Conservation (phyloP, 2,888 invertebrate species). For the Gerris lacustris region DNA sequence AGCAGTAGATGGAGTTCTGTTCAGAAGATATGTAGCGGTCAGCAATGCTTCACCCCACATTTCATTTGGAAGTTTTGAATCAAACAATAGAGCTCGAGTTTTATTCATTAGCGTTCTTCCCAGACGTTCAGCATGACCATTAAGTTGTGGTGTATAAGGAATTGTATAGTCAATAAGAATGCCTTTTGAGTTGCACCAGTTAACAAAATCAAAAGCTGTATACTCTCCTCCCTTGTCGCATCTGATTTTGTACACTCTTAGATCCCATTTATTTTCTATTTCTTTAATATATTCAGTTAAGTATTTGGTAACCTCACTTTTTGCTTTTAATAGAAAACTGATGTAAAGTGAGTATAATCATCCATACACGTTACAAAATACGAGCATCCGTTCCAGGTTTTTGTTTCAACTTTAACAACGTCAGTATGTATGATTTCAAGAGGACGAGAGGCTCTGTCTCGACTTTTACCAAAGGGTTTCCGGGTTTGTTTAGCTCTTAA, state of each 20-base stretch:
- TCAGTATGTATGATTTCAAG: background rate
- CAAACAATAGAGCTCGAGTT: conserved; percentile 29
- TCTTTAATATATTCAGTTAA: conserved; percentile 8
- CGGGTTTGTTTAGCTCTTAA: conserved; percentile 3
- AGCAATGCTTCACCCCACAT: conserved; percentile 34
- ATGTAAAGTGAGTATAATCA: conserved; percentile 14
- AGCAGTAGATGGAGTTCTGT: conserved; percentile 29
- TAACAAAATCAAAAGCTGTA: conserved; percentile 18
- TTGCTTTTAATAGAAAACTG: conserved; percentile 5
- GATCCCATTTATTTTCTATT: conserved; percentile 11
- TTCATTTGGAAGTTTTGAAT: conserved; percentile 28
- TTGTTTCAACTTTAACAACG: background rate
- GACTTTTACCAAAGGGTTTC: conserved; percentile 6
- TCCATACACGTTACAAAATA: conserved; percentile 12
- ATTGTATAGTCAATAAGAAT: conserved; percentile 22
- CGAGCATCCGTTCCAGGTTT: conserved; percentile 1
- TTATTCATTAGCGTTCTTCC: conserved; percentile 29
- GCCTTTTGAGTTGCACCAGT: conserved; percentile 23
- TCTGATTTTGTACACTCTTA: conserved; percentile 10
- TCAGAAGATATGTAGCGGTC: conserved; percentile 30
- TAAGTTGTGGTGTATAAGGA: conserved; percentile 24
- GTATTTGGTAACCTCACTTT: conserved; percentile 12
- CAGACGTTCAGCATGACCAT: conserved; percentile 25
- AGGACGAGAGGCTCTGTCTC: background rate
- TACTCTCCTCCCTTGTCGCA: conserved; percentile 16